phyloP scores from a whole-genome alignment of 2,888 invertebrate genomes.

The Tinea semifulvella region DNA sequence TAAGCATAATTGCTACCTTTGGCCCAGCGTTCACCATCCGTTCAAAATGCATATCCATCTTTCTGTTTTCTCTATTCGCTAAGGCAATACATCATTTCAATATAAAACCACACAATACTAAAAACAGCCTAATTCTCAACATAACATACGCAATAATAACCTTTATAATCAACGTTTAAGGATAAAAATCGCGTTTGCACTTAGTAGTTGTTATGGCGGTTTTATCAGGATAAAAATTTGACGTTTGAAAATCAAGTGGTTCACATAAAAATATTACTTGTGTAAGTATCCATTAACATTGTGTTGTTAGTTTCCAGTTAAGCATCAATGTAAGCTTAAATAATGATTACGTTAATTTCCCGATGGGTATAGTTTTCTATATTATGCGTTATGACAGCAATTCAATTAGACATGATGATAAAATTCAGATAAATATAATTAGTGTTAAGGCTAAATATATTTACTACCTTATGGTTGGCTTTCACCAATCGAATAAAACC shows the following conservation, averaged over 20 bases:
- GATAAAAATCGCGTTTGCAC: not conserved
- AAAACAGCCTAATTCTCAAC: not conserved
- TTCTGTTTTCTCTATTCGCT: conserved; percentile 20
- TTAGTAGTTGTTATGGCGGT: not conserved
- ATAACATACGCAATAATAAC: not conserved
- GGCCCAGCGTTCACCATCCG: conserved; percentile 4
- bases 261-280: conserved; percentile 15
- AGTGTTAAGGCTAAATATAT: no score
- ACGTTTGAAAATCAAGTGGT: conserved; percentile 16
- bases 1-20: conserved; percentile 12
- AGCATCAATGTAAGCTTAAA: no score
- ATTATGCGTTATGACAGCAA: no score
- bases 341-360: no score
- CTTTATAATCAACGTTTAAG: not conserved
- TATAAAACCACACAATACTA: conserved; percentile 12
- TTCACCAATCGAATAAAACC: no score
- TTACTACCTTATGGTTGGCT: no score
- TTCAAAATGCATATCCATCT: conserved; percentile 21
- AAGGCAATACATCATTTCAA: conserved; percentile 25
- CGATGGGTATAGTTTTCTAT: no score
- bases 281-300: conserved; percentile 2
- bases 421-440: no score
- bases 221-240: not conserved
- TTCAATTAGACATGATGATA: no score
- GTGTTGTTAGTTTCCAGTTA: conserved; percentile 4